Conservation (phyloP, 2,888 invertebrate genomes). For the Brenthis ino region DNA sequence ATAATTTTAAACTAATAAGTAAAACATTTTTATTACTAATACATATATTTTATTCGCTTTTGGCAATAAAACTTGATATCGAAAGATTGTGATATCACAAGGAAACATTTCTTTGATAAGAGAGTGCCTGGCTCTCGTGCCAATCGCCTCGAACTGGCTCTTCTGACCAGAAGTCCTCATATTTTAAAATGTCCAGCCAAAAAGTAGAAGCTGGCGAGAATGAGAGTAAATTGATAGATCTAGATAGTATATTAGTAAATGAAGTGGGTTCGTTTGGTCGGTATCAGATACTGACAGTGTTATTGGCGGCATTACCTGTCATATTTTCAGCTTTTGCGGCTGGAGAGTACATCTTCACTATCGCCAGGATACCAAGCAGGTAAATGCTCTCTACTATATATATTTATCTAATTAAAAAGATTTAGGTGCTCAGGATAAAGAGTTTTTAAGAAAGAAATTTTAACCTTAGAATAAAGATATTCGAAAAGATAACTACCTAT, state of each 20-base stretch:
- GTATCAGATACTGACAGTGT: constrained; percentile 65
- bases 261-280: constrained; percentile 72
- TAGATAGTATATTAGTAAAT: constrained; percentile 65
- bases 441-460: too few relatives aligned
- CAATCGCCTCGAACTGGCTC: neutral
- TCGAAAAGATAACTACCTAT: too few relatives aligned
- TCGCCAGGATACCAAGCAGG: constrained; percentile 70
- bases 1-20: constrained; percentile 6
- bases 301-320: constrained; percentile 65
- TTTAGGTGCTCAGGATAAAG: too few relatives aligned
- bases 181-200: constrained; percentile 46
- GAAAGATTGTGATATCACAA: constrained; percentile 8
- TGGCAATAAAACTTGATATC: constrained; percentile 20
- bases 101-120: constrained; percentile 3
- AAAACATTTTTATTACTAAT: constrained; percentile 4
- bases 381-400: constrained; percentile 36
- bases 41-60: neutral
- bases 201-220: constrained; percentile 44
- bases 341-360: constrained; percentile 74
- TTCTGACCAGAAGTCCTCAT: neutral
- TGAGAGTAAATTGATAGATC: constrained; percentile 50
- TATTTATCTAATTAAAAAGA: too few relatives aligned
- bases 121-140: neutral
- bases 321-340: constrained; percentile 73
- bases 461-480: too few relatives aligned